Evolutionary conservation across 2,888 invertebrate species (phyloP).

Genomic region (Pammene aurita): DNA sequence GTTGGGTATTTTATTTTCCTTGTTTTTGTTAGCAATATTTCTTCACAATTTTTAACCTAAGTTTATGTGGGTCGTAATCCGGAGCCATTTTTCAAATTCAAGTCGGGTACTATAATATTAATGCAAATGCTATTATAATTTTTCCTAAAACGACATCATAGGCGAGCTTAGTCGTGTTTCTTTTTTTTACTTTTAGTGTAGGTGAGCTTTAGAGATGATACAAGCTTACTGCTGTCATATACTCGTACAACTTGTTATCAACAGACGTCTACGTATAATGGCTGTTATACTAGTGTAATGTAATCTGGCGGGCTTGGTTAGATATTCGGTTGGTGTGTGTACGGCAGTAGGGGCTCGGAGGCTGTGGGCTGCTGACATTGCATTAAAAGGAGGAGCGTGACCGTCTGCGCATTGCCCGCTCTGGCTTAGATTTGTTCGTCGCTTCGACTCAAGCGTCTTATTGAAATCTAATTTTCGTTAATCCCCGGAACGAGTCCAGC

Average conservation of each 20-base stretch:
- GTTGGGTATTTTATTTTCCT: constrained; percentile 59
- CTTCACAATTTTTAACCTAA: constrained; percentile 41
- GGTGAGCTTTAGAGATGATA: not conserved
- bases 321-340: constrained; percentile 46
- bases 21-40: constrained; percentile 53
- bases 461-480: constrained; percentile 83
- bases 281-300: constrained; percentile 45
- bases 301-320: constrained; percentile 47
- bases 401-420: constrained; percentile 72
- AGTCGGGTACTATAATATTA: constrained; percentile 32
- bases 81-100: constrained; percentile 32
- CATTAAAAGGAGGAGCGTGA: constrained; percentile 74
- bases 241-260: not conserved
- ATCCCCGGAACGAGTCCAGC: constrained; percentile 70
- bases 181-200: constrained; percentile 5
- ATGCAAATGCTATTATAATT: constrained; percentile 30
- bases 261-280: constrained; percentile 21
- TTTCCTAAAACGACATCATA: constrained; percentile 23
- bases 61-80: constrained; percentile 42
- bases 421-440: constrained; percentile 71
- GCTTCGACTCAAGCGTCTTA: constrained; percentile 76
- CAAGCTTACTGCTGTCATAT: constrained; percentile 35
- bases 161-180: not conserved
- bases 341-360: constrained; percentile 38
- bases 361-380: constrained; percentile 60